Evolutionary conservation across 2,888 invertebrate genomes (phyloP), one percentile per base, ranked within the genome.

Genomic region (Andricus curvator): DNA sequence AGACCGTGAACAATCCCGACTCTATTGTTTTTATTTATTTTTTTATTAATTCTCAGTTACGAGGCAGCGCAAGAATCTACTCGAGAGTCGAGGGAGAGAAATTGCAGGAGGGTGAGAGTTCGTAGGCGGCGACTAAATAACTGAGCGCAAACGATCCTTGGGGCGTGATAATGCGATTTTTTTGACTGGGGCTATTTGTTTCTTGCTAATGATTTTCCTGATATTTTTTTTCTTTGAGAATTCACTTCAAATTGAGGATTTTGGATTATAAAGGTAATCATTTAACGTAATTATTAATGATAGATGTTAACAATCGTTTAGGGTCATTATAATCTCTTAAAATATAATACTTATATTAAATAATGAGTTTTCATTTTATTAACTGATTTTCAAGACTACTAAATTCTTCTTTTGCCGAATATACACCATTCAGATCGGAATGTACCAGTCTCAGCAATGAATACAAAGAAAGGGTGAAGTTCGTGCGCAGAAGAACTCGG

Each of bases 151-250:
- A 74, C 74, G 74, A 74, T 74, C 74, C 74, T 74, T 56, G 74
- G 74, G 74, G 74, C 74, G 74, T 74, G 74, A 74, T 74, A 74
- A 74, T 74, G 56, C 74, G 51, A 74, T 74, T 74, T 74, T 74
- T 74, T 33, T 9, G 29, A 56, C 56, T 20, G n/a, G n/a, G 56
- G 29, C 74, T 74, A 74, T 74, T 56, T 74, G 51, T 74, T 74
- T 37, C 74, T 74, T 74, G 56, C 74, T 74, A 74, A 56, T 74
- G 74, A 74, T 56, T 74, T 74, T 74, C 37, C 33, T 56, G 25
- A 74, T 70, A 15, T 37, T 56, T 20, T 56, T 5, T 20, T 56
- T 56, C 3, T 56, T 56, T 3, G 2, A 13, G 15, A 51, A 33
- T 74, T 56, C 13, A 56, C 56, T 56, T 56, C 20, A 17, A 74